Evolutionary conservation across 2,113 vertebrate genomes (phyloP), one percentile per base, ranked within the genome.

Genomic region (Phoenicopterus ruber): DNA sequence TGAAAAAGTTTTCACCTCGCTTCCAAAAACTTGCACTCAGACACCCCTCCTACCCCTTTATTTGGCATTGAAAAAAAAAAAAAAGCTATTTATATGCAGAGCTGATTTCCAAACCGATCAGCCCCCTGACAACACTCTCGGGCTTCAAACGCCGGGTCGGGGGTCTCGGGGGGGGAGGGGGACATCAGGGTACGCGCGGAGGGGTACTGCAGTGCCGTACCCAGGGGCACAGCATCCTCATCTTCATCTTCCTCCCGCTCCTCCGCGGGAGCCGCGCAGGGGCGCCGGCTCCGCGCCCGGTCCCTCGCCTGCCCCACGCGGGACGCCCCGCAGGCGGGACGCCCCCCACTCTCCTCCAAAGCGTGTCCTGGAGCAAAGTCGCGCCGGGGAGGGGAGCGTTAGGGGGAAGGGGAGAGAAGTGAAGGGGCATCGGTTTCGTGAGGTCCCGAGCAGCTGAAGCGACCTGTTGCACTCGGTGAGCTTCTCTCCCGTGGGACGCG

Each of bases 91-190:
- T 69, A 14, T 44, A 26, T 10, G 21, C n/a, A 86, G 38, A 93
- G 34, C 40, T 72, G 40, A 19, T 65, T 58, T 47, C 44, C 40
- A 28, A 52, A 40, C 7, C 17, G 28, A 19, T 59, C 61, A 46
- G 3, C 10, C 24, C 50, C 25, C 57, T 81, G 65, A 38, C 15
- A 54, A 14, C 29, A 9, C 7, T 17, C 55, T 8, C 47, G 26
- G 44, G 6, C 24, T 91, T 86, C 88, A 57, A 36, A 52, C 21
- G 6, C 44, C 8, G 6, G 50, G 10, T 2, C 1, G 13, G 54
- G 20, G 32, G 3, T 4, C 31, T 5, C 12, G 14, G 18, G 15
- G 22, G 32, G 44, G 22, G 24, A 4, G 1, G 4, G 6, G 4
- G 11, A 22, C 28, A 36, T 57, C n/a, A n/a, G 26, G 50, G 44